These are phyloP conservation scores for Mellilla xanthometata DNA, from an alignment of 2,888 invertebrate species.

Conservation along the genomic window DNA sequence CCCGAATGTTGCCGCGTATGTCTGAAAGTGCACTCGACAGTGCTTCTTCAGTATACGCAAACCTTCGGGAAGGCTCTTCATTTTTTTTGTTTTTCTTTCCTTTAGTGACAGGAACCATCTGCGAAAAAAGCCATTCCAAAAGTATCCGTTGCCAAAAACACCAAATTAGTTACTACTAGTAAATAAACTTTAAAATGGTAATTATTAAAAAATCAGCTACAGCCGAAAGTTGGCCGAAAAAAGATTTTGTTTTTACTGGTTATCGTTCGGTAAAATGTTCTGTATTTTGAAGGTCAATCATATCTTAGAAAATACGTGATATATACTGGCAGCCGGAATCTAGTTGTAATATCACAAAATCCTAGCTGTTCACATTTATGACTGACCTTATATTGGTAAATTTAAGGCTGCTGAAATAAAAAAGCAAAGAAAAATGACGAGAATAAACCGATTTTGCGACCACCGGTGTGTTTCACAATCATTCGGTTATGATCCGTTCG, in stretches of 20 bases:
- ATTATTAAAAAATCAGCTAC: too few species aligned
- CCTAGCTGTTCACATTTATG: background rate
- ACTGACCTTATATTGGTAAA: too few species aligned
- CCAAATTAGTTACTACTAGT: too few species aligned
- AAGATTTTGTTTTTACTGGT: background rate
- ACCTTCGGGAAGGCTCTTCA: constrained; percentile 11
- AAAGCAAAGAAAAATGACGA: constrained; percentile 1
- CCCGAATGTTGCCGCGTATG: constrained; percentile 11
- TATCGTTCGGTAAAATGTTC: constrained; percentile 4
- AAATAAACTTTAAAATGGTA: too few species aligned
- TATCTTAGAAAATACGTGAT: constrained; percentile 1
- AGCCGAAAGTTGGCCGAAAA: too few species aligned
- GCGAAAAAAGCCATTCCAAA: too few species aligned
- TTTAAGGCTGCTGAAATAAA: too few species aligned
- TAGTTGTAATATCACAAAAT: constrained; percentile 7
- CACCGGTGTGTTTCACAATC: too few species aligned
- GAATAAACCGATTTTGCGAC: constrained; percentile 5
- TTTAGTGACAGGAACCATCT: background rate
- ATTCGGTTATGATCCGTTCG: too few species aligned
- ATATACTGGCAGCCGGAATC: constrained; percentile 1
- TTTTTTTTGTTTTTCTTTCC: constrained; percentile 8
- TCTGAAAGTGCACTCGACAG: constrained; percentile 18
- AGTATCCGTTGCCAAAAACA: too few species aligned
- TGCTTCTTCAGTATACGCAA: constrained; percentile 20
- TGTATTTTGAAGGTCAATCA: constrained; percentile 8